Base-by-base conservation (phyloP, 2,797 vertebrate genomes). In the Chanos chanos region DNA sequence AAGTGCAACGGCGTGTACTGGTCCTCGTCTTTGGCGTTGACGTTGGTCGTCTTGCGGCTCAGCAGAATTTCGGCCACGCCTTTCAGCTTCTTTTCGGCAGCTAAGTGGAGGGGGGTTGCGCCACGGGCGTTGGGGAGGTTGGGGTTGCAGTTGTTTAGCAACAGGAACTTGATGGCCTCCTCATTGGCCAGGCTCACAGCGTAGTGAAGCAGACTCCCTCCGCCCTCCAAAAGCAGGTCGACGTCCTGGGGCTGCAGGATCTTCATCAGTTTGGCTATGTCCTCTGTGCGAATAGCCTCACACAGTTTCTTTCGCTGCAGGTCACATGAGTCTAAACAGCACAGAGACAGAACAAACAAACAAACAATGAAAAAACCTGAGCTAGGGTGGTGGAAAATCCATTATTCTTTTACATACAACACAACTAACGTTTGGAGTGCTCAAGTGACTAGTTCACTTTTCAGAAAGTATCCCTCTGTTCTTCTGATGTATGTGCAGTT, bases 231-330 rank as follows among this genome's bases (percentile, higher is more conserved):
- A 4, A 89, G 83, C 57, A 98, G 86, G 70, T 98, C 95, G 2
- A 96, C 95, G 10, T 99, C 97, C 81, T 99, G 96, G 16, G 97
- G 97, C 83, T 98, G 96, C 24, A 98, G 90, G 75, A 99, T 94
- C 89, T 99, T 99, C 95, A 99, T 96, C 63, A 99, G 83, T 80
- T 94, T 94, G 70, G 89, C 86, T 0, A 90, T 95, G 77, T 99
- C 97, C 77, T 94, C 95, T 0, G 77, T 93, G 48, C 90, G 64
- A 61, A 98, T 92, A 49, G 94, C 96, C 1, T 99, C 97, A 0
- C 91, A 92, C 3, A 99, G 84, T 74, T 98, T 99, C 72, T 89
- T 88, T 79, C 90, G 96, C 80, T 96, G 95, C 57, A 95, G 70
- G 50, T 99, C 96, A 16, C 90, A 86, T 1, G 93, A 92, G 72